Evolutionary conservation across 2,797 vertebrate genomes (phyloP).

Genomic region (Pelochelys cantorii): DNA sequence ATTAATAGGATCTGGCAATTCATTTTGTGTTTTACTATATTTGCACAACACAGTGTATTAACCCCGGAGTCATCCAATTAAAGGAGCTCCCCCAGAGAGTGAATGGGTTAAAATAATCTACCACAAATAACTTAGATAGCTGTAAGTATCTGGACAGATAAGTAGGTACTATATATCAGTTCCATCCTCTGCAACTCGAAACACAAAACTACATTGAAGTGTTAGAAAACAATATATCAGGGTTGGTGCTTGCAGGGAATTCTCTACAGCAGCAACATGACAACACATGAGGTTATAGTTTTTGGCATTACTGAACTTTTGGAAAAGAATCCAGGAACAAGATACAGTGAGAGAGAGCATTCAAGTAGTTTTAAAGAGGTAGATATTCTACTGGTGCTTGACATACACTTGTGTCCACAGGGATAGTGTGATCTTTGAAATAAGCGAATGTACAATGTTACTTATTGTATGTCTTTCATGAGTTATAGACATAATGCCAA

Average conservation of each 20-base stretch:
- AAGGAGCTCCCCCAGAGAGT: not conserved
- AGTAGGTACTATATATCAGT: not conserved
- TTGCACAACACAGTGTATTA: not conserved
- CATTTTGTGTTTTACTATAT: not conserved
- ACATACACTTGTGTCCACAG: not conserved
- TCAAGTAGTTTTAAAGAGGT: not conserved
- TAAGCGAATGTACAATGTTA: too few species aligned
- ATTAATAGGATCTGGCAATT: not conserved
- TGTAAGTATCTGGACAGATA: not conserved
- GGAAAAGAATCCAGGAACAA: not conserved
- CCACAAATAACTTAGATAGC: not conserved
- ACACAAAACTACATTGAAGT: slow-evolving; percentile 38
- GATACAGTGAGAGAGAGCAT: not conserved
- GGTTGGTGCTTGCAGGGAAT: accelerated
- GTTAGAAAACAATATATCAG: not conserved
- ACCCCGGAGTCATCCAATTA: not conserved
- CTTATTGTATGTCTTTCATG: too few species aligned
- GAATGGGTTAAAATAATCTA: accelerated
- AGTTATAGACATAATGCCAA: too few species aligned
- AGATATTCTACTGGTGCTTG: not conserved
- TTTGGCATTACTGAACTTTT: not conserved
- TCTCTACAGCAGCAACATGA: not conserved
- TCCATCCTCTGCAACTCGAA: not conserved
- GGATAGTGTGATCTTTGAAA: not conserved
- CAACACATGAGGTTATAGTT: not conserved